Conservation (phyloP, 2,113 vertebrate species). For the Trogon melanurus region DNA sequence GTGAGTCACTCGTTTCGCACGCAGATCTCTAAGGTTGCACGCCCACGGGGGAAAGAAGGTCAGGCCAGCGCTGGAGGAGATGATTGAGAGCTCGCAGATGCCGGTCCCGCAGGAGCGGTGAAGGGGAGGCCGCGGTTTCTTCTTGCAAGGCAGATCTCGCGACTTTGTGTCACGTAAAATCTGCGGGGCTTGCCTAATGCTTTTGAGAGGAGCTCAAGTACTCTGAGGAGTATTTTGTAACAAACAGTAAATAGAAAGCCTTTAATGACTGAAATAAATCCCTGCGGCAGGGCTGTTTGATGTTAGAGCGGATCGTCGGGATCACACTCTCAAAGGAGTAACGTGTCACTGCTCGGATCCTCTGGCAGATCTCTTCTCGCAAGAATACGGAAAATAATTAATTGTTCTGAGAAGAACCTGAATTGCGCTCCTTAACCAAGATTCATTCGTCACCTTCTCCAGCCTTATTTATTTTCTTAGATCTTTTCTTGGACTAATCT, state of each 20-base stretch:
- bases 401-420: background rate
- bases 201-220: background rate
- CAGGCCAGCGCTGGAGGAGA: background rate
- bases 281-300: background rate
- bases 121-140: background rate
- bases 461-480: background rate
- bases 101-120: background rate
- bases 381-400: background rate
- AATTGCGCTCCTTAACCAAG: background rate
- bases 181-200: background rate
- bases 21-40: background rate
- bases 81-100: background rate
- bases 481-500: background rate
- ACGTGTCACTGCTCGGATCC: background rate
- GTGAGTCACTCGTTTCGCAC: background rate
- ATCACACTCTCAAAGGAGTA: background rate
- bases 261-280: constrained; percentile 31
- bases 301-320: background rate
- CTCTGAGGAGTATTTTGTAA: background rate
- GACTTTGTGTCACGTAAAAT: fast-evolving
- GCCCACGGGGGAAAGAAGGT: background rate
- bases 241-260: constrained; percentile 3
- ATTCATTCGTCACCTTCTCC: background rate
- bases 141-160: background rate
- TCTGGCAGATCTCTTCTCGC: background rate